These are phyloP conservation scores for Malacoraja senta DNA, from an alignment of 2,797 vertebrate genomes.

Conservation along the genomic window DNA sequence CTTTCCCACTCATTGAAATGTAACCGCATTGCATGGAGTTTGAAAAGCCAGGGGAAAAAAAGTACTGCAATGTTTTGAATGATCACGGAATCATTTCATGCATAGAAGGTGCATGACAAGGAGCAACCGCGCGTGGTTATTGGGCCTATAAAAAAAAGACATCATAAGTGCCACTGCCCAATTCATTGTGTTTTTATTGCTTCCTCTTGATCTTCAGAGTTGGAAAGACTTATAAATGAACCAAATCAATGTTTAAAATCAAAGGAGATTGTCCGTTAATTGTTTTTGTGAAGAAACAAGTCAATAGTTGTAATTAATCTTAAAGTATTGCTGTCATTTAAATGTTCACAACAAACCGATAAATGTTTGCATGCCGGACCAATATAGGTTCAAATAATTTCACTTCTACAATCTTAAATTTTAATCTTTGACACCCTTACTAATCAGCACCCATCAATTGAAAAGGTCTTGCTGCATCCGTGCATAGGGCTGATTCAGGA, in stretches of 20 bases:
- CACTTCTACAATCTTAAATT: background rate
- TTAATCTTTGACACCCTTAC: too few relatives aligned
- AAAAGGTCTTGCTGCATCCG: too few relatives aligned
- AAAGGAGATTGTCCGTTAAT: background rate
- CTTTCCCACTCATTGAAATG: slow-evolving; percentile 15
- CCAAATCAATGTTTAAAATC: slow-evolving; percentile 11
- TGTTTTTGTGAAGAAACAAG: background rate
- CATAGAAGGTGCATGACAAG: background rate
- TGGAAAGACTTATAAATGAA: background rate
- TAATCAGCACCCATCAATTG: too few relatives aligned
- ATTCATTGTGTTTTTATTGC: slow-evolving; percentile 8
- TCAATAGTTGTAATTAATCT: background rate
- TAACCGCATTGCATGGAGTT: background rate
- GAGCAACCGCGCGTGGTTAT: background rate
- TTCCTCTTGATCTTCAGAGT: background rate
- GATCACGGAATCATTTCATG: background rate
- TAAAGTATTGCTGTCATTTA: background rate
- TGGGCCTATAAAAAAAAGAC: background rate
- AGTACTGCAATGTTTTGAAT: slow-evolving; percentile 3
- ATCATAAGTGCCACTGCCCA: background rate
- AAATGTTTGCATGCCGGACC: background rate
- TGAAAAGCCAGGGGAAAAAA: background rate
- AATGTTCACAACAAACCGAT: background rate
- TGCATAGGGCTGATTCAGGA: background rate
- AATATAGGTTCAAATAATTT: slow-evolving; percentile 1